Conservation (phyloP, 1,140 invertebrate genomes). For the Lepidotrigona ventralis region DNA sequence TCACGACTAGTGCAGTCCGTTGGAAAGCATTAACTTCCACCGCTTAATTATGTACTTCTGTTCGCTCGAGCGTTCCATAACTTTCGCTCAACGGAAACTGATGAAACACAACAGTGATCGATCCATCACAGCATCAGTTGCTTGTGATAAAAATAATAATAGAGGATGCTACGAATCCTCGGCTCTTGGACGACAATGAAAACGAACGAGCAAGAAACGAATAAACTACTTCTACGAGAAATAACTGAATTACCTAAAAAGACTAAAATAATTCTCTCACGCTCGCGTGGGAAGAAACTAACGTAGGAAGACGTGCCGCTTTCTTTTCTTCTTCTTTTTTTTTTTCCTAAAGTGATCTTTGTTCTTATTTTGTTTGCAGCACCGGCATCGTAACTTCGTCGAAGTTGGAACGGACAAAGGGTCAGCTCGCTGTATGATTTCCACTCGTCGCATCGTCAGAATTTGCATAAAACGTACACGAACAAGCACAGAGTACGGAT, state of each 20-base stretch:
- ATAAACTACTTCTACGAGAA: too few relatives aligned
- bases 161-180: not conserved
- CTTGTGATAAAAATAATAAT: not conserved
- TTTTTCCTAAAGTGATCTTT: not conserved
- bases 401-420: conserved; percentile 49
- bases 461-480: conserved; percentile 60
- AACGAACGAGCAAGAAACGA: too few relatives aligned
- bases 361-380: conserved; percentile 60
- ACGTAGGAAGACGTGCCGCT: not conserved
- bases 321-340: not conserved
- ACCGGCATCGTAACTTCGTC: conserved; percentile 68
- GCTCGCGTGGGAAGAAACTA: not conserved
- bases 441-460: conserved; percentile 62
- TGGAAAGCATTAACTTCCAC: not conserved
- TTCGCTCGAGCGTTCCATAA: not conserved
- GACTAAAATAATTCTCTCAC: conserved; percentile 1
- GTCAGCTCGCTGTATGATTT: conserved; percentile 56
- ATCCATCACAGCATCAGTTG: not conserved
- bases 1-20: not conserved
- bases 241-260: conserved; percentile 2
- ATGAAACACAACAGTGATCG: not conserved
- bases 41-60: not conserved
- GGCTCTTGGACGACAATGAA: not conserved
- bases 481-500: conserved; percentile 15
- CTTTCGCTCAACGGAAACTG: not conserved